Percentiles rank a stretch among this genome's conserved stretches.
These are phyloP conservation scores for Antennarius striatus DNA, from an alignment of 2,113 vertebrate genomes.

Conservation along the genomic window DNA sequence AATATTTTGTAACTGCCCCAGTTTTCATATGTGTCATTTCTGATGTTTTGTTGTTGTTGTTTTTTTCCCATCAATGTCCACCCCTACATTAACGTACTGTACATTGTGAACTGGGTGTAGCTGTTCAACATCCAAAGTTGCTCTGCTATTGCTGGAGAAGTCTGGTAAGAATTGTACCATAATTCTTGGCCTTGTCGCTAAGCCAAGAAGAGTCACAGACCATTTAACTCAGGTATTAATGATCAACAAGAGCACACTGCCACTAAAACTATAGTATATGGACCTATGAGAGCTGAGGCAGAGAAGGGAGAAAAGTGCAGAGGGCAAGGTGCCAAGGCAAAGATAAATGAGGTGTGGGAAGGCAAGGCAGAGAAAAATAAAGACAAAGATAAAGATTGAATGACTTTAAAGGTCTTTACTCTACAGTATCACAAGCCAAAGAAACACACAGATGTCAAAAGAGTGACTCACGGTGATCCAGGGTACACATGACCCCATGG, in stretches of 20 bases:
- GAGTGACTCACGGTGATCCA: conserved; percentile 1
- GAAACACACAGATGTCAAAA: conserved; percentile 49
- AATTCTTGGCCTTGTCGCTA: conserved; percentile 56
- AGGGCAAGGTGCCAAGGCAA: conserved; percentile 48
- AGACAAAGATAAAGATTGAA: conserved; percentile 43
- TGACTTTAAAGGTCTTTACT: conserved; percentile 12
- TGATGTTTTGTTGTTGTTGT: background rate
- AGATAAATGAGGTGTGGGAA: conserved; percentile 64
- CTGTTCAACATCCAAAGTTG: conserved; percentile 31
- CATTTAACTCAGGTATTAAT: conserved; percentile 71
- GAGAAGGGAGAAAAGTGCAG: conserved; percentile 13
- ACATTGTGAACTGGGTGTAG: background rate
- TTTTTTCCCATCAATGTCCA: conserved; percentile 23
- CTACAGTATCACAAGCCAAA: conserved; percentile 8
- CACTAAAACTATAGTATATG: conserved; percentile 43
- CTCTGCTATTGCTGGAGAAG: conserved; percentile 26
- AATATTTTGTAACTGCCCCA: background rate
- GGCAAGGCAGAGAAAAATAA: conserved; percentile 34
- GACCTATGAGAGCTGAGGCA: conserved; percentile 41
- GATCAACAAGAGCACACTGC: conserved; percentile 56
- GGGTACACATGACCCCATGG: conserved; percentile 1
- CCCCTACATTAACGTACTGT: background rate
- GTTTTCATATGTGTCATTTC: conserved; percentile 26
- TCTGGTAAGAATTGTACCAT: conserved; percentile 43
- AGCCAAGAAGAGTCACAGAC: conserved; percentile 70